Conservation (phyloP, 2,797 vertebrate species). For the Neopelma chrysocephalum region DNA sequence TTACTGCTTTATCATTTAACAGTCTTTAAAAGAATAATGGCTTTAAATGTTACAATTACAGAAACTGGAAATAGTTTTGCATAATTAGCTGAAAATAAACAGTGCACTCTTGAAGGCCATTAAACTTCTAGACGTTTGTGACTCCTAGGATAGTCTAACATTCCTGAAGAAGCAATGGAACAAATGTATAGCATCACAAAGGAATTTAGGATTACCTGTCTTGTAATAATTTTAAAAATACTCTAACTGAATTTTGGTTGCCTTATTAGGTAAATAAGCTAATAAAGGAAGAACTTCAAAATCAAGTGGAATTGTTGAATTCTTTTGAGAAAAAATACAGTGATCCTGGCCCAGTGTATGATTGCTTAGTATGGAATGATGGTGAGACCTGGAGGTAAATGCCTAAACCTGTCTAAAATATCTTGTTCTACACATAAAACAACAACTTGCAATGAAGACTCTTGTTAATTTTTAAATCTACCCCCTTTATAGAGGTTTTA, state of each 20-base stretch:
- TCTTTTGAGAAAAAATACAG: conserved; percentile 97
- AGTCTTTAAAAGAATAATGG: not conserved
- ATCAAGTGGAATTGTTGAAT: conserved; percentile 90
- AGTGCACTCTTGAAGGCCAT: not conserved
- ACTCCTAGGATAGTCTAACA: not conserved
- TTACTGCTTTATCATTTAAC: not conserved
- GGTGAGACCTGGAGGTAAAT: conserved; percentile 90
- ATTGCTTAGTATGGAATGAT: conserved; percentile 95
- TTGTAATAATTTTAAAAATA: not conserved
- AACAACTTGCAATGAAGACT: not conserved
- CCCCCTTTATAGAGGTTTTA: not conserved
- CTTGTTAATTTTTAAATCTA: not conserved
- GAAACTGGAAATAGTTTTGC: not conserved
- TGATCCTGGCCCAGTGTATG: conserved; percentile 95
- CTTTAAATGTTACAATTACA: not conserved
- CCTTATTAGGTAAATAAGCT: conserved; percentile 86
- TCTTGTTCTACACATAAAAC: not conserved
- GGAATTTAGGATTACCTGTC: not conserved
- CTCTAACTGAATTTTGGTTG: not conserved
- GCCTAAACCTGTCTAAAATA: not conserved
- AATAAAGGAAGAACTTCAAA: conserved; percentile 93
- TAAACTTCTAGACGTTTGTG: not conserved
- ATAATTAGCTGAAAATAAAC: not conserved
- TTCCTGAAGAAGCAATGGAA: not conserved
- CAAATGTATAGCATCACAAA: not conserved